Evolutionary conservation across 2,797 vertebrate species (phyloP).

Genomic region (Hirundo rustica): DNA sequence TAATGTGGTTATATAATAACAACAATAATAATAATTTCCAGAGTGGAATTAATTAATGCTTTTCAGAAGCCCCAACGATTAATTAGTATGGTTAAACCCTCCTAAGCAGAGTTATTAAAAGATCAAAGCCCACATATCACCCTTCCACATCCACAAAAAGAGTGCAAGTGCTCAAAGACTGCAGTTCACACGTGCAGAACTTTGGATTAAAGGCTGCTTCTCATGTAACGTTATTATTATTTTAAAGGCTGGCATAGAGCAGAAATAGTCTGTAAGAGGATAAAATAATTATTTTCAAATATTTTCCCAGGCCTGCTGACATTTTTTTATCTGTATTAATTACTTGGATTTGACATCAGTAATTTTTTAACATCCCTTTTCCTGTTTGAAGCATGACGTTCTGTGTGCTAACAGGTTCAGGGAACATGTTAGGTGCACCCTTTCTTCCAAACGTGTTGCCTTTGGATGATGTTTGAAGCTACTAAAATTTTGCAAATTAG

Average conservation of each 20-base stretch:
- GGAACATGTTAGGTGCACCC: not conserved
- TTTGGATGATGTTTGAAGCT: not conserved
- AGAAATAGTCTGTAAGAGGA: not conserved
- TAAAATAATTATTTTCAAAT: not conserved
- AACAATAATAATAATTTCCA: not conserved
- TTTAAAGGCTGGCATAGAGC: not conserved
- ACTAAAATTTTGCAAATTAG: not conserved
- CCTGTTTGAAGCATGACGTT: not conserved
- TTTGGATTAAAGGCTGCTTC: not conserved
- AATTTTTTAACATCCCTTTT: not conserved
- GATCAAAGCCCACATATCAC: constrained; percentile 43
- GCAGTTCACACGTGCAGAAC: not conserved
- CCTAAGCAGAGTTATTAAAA: constrained; percentile 42
- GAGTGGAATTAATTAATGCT: constrained; percentile 47
- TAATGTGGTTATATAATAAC: not conserved
- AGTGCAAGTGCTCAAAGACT: not conserved
- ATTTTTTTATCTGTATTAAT: not conserved
- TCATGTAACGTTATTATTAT: not conserved
- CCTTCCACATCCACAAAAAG: not conserved
- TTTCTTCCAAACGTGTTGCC: fast-evolving
- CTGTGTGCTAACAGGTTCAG: not conserved
- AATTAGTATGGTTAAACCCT: constrained; percentile 18
- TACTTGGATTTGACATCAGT: not conserved
- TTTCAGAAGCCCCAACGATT: not conserved
- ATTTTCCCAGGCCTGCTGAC: not conserved